Percentiles rank a stretch among this genome's conserved stretches.
These are phyloP conservation scores for Meriones unguiculatus DNA, from an alignment of 2,113 vertebrate species.

Conservation along the genomic window DNA sequence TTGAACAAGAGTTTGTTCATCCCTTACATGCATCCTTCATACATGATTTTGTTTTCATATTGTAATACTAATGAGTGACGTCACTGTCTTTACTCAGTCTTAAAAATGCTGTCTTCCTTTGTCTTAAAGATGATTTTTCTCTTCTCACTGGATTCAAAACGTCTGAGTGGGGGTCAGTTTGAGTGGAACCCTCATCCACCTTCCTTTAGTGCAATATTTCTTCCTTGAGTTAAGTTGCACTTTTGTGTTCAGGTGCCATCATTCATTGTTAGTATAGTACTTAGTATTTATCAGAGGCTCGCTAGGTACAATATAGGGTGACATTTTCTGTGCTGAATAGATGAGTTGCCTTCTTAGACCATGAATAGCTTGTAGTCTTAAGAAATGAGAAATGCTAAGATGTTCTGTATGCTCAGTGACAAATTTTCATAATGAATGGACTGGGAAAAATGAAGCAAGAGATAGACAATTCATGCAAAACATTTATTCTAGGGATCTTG, in stretches of 20 bases:
- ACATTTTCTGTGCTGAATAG: slow-evolving; percentile 69
- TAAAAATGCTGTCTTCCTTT: slow-evolving; percentile 49
- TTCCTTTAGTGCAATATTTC: slow-evolving; percentile 72
- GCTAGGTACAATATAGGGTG: slow-evolving; percentile 45
- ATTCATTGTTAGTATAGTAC: slow-evolving; percentile 62
- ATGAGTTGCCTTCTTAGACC: slow-evolving; percentile 51
- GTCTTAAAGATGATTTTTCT: slow-evolving; percentile 6
- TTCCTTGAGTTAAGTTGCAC: slow-evolving; percentile 62
- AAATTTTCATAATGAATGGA: slow-evolving; percentile 55
- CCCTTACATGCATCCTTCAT: not conserved
- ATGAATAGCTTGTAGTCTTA: slow-evolving; percentile 55
- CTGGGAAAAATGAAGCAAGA: slow-evolving; percentile 27
- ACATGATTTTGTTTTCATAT: not conserved
- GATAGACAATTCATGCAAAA: slow-evolving; percentile 20
- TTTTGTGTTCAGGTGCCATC: slow-evolving; percentile 65
- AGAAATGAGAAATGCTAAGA: slow-evolving; percentile 55
- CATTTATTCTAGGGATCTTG: slow-evolving; percentile 40
- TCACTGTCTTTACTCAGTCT: slow-evolving; percentile 37
- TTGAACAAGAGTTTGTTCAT: not conserved
- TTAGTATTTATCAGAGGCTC: slow-evolving; percentile 64
- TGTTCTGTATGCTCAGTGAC: slow-evolving; percentile 10
- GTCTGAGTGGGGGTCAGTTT: not conserved
- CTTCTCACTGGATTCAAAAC: slow-evolving; percentile 1
- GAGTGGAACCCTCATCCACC: slow-evolving; percentile 12
- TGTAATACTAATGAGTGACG: slow-evolving; percentile 10